Evolutionary conservation across 2,888 invertebrate species (phyloP), one percentile per base, ranked within the genome.

Genomic region (Cosmia pyralina): DNA sequence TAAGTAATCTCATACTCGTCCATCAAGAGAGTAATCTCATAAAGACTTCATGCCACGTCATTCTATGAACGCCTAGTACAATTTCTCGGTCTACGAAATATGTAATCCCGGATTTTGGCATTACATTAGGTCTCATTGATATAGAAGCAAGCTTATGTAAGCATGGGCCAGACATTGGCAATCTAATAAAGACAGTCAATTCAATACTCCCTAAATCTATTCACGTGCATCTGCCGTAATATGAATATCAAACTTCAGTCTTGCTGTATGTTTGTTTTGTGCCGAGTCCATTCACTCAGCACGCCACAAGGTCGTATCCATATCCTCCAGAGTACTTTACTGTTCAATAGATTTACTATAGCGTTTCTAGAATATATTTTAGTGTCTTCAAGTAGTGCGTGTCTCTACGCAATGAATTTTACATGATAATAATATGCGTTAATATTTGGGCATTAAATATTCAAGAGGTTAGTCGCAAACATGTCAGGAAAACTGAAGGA

Each of bases 261-360:
- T 57, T 46, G 71, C 19, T 22, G 50, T 50, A 8, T 22, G 58
- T 70, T 75, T 79, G 72, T 80, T 81, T 76, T 66, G 72, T 81
- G 67, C 70, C 48, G 41, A 55, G 68, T 74, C 74, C 73, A 69
- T 78, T 81, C 82, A 77, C 82, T 73, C 55, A 70, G 50, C 57
- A 44, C 60, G 28, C 41, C 41, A 41, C n/a, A 73, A 81, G 73
- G 74, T 41, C 70, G 72, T 68, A 58, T 77, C 69, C 69, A 81
- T 73, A 77, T 68, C 67, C 67, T 72, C 52, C 0, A 1, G 28
- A 65, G 44, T 34, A 67, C 65, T 77, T 67, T 67, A 77, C n/a
- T 57, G 53, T 60, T 81, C 59, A 81, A 70, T 68, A 58, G 28
- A 67, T 69, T 68, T 58, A 80, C 76, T 80, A 50, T 11, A 72